Evolutionary conservation across 2,888 invertebrate species (phyloP), one percentile per base, ranked within the genome.

Genomic region (Mythimna albipuncta): DNA sequence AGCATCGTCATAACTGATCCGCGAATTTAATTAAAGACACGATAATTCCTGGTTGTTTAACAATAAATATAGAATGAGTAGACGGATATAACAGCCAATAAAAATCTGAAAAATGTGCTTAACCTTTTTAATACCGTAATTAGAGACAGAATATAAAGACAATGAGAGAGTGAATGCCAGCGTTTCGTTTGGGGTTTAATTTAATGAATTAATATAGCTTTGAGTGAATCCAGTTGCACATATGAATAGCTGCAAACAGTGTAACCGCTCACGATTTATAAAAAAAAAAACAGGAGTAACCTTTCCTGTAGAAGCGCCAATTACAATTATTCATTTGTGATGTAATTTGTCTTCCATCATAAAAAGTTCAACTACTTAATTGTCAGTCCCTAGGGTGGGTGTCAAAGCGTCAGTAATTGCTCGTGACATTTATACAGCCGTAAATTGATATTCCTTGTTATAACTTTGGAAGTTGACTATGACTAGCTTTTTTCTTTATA

Each of bases 381-480:
- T 47, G 26, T 52, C n/a, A 13, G 64, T 66, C 68, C 66, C 65
- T 47, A 26, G 66, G 64, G 73, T 52, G 69, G 69, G 58, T 67
- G 74, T 73, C n/a, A 57, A 47, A 44, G 57, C 64, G 69, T 72
- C 38, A 64, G 69, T 77, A 75, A 81, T 75, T 72, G 66, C 58
- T 64, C 44, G 66, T 77, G 70, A 79, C 68, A 80, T 82, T 73
- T 72, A 74, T 77, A 73, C 44, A 74, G 74, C 65, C 79, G 64
- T 75, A 82, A 87, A 87, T 86, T 87, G 85, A 86, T 82, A 85
- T 87, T 85, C 83, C 79, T 55, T 85, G 87, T 87, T 68, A 81
- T 26, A 76, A 77, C 64, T 85, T 78, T 81, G 21, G 47, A 77
- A 72, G 57, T 70, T 52, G 67, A 50, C 58, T 69, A 75, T 87